Base-by-base conservation (phyloP, 2,113 vertebrate species). In the Podocnemis expansa region DNA sequence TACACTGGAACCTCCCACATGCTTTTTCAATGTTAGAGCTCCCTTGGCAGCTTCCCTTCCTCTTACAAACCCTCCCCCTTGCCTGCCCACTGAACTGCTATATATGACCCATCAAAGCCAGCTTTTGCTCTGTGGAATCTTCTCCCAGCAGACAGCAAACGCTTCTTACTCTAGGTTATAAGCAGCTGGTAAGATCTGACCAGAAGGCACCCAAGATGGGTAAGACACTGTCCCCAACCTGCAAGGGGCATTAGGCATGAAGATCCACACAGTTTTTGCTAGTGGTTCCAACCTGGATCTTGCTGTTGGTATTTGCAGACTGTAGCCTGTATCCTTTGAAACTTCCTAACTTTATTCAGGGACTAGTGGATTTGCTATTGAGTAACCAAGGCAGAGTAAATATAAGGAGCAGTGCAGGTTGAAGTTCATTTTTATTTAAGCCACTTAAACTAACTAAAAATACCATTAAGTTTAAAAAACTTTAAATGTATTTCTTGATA, bases 211-310 rank as follows among this genome's bases (percentile, higher is more conserved):
- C 67, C 19, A 3, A 11, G 76, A 97, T 97, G 96, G 96, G 96
- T 97, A 93, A 97, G 96, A 45, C 47, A 43, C 13, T 25, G 29
- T 19, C 76, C 22, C 12, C 13, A 16, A 11, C 16, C 55, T 22
- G 43, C 41, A 76, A 14, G 3, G 14, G 45, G 73, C 24, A 43
- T 45, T 76, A 45, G 41, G 41, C 73, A 45, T 4, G 25, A 76
- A 76, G 73, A 76, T 12, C 43, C 24, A 76, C 24, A 76, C 3
- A 16, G 89, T n/a, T 67, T 58, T 80, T 21, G 52, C 14, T 29
- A 0, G 5, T 2, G 56, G 49, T 7, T 73, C 81, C 21, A 0
- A 10, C 5, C 0, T 29, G 82, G 78, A 31, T 38, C 63, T 17
- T 19, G 63, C 7, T 63, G 38, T 10, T 27, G 16, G 38, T 54